Conservation (phyloP, 2,797 vertebrate genomes). For the Muscicapa striata region DNA sequence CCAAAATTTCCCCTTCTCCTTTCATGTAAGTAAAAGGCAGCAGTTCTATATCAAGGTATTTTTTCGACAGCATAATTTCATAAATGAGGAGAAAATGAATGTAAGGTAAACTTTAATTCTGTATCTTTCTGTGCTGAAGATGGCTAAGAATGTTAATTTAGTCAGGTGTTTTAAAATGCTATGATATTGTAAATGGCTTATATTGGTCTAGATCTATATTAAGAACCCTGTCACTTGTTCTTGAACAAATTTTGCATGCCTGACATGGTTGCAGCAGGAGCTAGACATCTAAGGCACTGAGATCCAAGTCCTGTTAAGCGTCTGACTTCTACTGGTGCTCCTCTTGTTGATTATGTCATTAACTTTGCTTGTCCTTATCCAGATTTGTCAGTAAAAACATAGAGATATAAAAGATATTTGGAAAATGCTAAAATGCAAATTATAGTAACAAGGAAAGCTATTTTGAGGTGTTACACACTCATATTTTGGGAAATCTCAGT, state of each 20-base stretch:
- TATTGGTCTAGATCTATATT: neutral
- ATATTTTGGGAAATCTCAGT: neutral
- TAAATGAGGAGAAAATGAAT: neutral
- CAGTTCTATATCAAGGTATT: neutral
- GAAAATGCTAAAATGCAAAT: neutral
- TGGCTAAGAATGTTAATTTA: neutral
- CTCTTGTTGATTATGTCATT: neutral
- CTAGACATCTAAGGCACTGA: neutral
- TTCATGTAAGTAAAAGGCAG: neutral
- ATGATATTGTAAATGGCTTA: fast-evolving
- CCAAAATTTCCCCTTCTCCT: neutral
- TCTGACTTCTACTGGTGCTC: neutral
- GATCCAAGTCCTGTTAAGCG: neutral
- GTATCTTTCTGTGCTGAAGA: neutral
- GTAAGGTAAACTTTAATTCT: neutral
- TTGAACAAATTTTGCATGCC: neutral
- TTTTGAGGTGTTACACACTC: neutral
- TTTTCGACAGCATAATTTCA: neutral
- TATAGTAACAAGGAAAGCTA: neutral
- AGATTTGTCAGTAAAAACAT: neutral
- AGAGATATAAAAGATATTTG: neutral
- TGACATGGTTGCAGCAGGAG: neutral
- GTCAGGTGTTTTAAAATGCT: neutral
- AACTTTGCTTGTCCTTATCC: neutral
- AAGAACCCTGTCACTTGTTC: neutral